Evolutionary conservation across 2,888 invertebrate species (phyloP), one percentile per base, ranked within the genome.

Genomic region (Mechanitis messenoides): DNA sequence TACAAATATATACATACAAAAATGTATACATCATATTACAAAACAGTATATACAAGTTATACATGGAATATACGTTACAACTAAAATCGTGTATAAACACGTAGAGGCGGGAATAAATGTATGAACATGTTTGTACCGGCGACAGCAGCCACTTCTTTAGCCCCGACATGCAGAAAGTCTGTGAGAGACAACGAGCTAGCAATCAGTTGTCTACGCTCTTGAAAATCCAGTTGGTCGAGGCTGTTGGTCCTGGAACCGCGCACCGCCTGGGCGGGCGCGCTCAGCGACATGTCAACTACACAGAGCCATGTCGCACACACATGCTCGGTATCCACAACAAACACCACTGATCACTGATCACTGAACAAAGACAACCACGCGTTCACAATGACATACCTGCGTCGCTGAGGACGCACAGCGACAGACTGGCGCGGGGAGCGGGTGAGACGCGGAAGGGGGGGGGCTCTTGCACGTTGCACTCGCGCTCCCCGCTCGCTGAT

Each of bases 191-290:
- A 84, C 58, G 96, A 96, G 68, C 96, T 96, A 56, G 96, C 96
- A 71, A 97, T 97, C 78, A 97, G 90, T 86, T 96, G 95, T 74
- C 96, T 92, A 83, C 96, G 96, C 91, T 97, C 96, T 87, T 96
- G 96, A 83, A 97, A 97, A 90, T 97, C 96, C 62, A 97, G 92
- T 89, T 95, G 95, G 91, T 96, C 96, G 91, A 96, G 92, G 79
- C 95, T 95, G 85, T 93, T 95, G 88, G 95, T 95, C 75, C 95
- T 85, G 70, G 85, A 84, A 73, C 87, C 87, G 87, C 89, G 89
- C 87, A 85, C 87, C 87, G 85, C 86, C 83, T 83, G 86, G 77
- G 84, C 84, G 83, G 87, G 86, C 84, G 88, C 87, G 87, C 83
- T 85, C 83, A 88, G 79, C 81, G 90, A 88, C 90, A 89, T 90